Percentiles rank a stretch among this genome's conserved stretches.
Conservation (phyloP, 2,888 invertebrate species). For the Xestia rhomboidea region DNA sequence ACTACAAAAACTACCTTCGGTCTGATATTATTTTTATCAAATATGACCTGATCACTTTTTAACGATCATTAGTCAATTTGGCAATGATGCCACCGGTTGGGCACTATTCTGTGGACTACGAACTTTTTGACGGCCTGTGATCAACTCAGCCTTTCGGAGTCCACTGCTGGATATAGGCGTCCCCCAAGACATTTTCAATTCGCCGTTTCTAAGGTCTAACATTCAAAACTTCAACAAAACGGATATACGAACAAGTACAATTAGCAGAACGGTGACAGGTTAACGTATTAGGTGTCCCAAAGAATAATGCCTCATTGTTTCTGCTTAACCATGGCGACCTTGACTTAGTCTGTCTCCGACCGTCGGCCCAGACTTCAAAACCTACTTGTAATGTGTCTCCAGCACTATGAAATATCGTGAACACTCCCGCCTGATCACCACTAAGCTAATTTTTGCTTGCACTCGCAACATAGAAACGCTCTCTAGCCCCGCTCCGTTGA, state of each 20-base stretch:
- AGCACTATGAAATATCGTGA: neutral
- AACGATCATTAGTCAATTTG: neutral
- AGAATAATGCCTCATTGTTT: constrained; percentile 54
- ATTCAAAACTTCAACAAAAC: neutral
- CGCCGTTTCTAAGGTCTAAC: neutral
- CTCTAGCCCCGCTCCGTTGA: too few relatives aligned
- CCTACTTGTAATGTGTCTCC: neutral
- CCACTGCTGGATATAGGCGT: neutral
- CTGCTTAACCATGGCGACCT: constrained; percentile 43
- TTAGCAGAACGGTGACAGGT: constrained; percentile 6
- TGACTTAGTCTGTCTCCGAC: constrained; percentile 31
- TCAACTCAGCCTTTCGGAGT: neutral
- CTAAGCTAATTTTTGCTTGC: too few relatives aligned
- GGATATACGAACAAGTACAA: constrained; percentile 21
- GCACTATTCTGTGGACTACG: neutral
- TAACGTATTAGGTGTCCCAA: constrained; percentile 27
- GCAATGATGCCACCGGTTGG: neutral
- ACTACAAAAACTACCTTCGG: neutral
- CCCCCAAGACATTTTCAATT: neutral
- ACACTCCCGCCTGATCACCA: too few relatives aligned
- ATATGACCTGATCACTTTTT: neutral
- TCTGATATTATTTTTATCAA: neutral
- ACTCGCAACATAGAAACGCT: too few relatives aligned
- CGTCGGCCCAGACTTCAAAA: constrained; percentile 3
- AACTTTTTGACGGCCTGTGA: neutral